Evolutionary conservation across 2,797 vertebrate species (phyloP), one percentile per base, ranked within the genome.

Genomic region (Anniella stebbinsi): DNA sequence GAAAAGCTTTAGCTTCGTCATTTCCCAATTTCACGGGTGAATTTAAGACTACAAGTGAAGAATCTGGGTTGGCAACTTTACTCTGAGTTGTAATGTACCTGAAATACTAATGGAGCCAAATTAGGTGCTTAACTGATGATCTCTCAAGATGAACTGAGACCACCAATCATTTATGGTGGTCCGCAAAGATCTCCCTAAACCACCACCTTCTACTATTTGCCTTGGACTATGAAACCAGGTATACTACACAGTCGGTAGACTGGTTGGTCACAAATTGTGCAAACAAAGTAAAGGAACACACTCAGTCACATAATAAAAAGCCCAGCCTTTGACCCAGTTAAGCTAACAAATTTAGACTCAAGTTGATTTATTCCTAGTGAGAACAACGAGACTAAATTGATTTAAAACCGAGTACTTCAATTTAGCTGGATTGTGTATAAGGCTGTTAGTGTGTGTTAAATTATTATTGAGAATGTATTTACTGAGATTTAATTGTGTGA

Each of bases 391-490:
- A 73, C 84, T 92, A 93, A 95, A 90, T 90, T 91, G 94, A 94
- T 93, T 94, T 93, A 95, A 94, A 94, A 94, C 91, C 94, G 93
- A 95, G 66, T 41, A 41, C 89, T 90, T 87, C 85, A 82, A 76
- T 90, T 90, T 75, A 94, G 93, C 60, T 45, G 87, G 54, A 92
- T 93, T 94, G 93, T 89, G 92, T 86, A 94, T 86, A 90, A 91
- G 90, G 86, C 88, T 95, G 96, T 94, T 94, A 95, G 77, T 86
- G 73, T 95, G 94, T 88, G 85, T 94, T 96, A 96, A 96, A 94
- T 96, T 96, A 97, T 97, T 96, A 95, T 96, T 95, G 95, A 93
- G 92, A 97, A 93, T 92, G 88, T 96, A 97, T 97, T 97, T 97
- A 97, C 95, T 95, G 95, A 96, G 95, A 94, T 94, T 96, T 93